A percentile compares a stretch with the other conserved stretches of the same genome.
Evolutionary conservation across 2,113 vertebrate genomes (phyloP).

Genomic region (Alouatta palliata): DNA sequence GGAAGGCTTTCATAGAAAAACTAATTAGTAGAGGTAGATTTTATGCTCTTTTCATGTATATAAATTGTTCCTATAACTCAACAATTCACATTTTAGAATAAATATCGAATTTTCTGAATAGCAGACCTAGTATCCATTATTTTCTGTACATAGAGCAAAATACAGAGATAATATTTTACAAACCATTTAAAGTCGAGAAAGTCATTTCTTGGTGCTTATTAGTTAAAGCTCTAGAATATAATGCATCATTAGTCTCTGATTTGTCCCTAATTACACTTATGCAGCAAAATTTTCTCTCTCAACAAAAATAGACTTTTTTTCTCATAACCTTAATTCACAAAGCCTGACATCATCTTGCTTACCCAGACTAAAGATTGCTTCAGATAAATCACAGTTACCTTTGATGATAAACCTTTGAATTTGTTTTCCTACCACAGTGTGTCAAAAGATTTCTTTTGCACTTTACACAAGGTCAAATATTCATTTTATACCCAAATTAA

Average conservation of each 20-base stretch:
- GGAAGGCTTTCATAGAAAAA: conserved; percentile 68
- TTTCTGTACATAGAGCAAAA: neutral
- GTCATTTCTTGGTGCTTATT: conserved; percentile 38
- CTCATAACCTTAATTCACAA: neutral
- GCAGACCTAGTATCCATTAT: neutral
- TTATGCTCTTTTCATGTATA: conserved; percentile 54
- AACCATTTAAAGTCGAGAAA: conserved; percentile 49
- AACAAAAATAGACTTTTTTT: conserved; percentile 48
- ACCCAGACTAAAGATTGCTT: neutral
- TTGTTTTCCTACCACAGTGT: neutral
- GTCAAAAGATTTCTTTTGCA: neutral
- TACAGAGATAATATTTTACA: conserved; percentile 55
- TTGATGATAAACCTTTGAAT: neutral
- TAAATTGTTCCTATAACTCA: conserved; percentile 48
- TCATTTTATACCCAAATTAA: conserved; percentile 28
- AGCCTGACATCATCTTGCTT: neutral
- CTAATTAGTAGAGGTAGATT: conserved; percentile 65
- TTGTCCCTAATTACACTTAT: conserved; percentile 58
- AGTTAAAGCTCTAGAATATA: conserved; percentile 58
- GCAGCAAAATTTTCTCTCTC: conserved; percentile 36
- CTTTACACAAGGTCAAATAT: neutral
- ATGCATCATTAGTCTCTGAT: conserved; percentile 61
- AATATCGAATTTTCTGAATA: conserved; percentile 63
- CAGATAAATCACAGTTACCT: neutral
- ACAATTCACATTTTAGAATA: conserved; percentile 56